A percentile compares a stretch with the other conserved stretches of the same genome.
Evolutionary conservation across 2,888 invertebrate genomes (phyloP).

Genomic region (Diabrotica balteata): DNA sequence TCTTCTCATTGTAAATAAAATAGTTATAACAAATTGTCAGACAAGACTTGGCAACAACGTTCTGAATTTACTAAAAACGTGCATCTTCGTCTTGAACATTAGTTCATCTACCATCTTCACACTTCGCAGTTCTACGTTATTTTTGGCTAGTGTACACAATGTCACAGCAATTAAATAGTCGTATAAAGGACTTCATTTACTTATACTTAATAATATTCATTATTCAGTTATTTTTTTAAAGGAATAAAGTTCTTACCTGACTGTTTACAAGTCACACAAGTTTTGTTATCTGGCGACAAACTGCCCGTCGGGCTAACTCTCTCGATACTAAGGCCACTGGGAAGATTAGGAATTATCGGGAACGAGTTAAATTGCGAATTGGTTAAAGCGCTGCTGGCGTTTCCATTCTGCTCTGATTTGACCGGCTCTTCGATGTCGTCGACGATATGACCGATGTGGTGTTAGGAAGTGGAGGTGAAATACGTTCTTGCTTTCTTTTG

Average conservation of each 20-base stretch:
- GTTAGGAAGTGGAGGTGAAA: slow-evolving; percentile 41
- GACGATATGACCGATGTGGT: background rate
- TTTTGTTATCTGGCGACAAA: slow-evolving; percentile 54
- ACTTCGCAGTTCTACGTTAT: too few species aligned
- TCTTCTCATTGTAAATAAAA: too few species aligned
- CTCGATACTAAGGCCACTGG: slow-evolving; percentile 64
- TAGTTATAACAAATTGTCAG: too few species aligned
- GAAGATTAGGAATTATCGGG: slow-evolving; percentile 62
- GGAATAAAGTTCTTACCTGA: slow-evolving; percentile 55
- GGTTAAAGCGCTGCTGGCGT: slow-evolving; percentile 9
- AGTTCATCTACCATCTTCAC: too few species aligned
- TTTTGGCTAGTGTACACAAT: too few species aligned
- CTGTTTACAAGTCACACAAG: slow-evolving; percentile 62
- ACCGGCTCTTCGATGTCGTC: slow-evolving; percentile 3
- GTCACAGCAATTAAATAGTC: too few species aligned
- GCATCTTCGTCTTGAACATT: too few species aligned
- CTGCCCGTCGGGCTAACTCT: slow-evolving; percentile 58
- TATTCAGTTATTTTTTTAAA: too few species aligned
- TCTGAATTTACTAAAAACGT: too few species aligned
- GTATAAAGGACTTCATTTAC: too few species aligned
- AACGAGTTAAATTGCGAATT: slow-evolving; percentile 41
- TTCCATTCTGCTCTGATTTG: slow-evolving; percentile 12
- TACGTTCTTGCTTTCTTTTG: slow-evolving; percentile 50
- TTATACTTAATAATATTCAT: too few species aligned
- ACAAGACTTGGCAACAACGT: too few species aligned